These are phyloP conservation scores for Rhegmatorhina hoffmannsi DNA, from an alignment of 2,113 vertebrate genomes.

Conservation along the genomic window DNA sequence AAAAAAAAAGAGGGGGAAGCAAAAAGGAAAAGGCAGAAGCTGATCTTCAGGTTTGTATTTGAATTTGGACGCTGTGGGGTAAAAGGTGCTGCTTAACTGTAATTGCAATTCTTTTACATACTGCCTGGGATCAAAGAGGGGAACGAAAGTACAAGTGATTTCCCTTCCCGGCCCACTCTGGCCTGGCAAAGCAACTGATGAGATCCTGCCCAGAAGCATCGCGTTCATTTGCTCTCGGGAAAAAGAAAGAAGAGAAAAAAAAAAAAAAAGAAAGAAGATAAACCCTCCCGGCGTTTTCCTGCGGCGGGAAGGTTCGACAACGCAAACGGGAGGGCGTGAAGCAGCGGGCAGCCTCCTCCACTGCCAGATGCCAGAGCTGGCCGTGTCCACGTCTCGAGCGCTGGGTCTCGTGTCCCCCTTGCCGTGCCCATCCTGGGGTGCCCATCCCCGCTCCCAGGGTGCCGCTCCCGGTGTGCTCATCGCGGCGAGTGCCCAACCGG, in stretches of 20 bases:
- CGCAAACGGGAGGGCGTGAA: neutral
- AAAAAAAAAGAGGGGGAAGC: no score
- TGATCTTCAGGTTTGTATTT: conserved; percentile 18
- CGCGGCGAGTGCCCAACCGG: neutral
- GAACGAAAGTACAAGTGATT: neutral
- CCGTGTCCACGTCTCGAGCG: no score
- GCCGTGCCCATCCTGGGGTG: neutral
- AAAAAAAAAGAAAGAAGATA: neutral
- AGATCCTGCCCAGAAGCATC: neutral
- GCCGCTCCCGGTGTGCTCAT: no score
- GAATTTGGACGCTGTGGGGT: conserved; percentile 12
- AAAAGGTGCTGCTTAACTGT: conserved; percentile 12
- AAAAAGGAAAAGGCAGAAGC: neutral
- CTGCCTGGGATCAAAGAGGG: conserved; percentile 28
- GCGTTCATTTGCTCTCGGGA: neutral
- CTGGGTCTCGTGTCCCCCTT: neutral
- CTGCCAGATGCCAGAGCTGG: neutral
- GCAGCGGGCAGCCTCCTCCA: neutral
- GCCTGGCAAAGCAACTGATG: neutral
- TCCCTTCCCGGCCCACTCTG: neutral
- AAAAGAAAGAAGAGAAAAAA: neutral
- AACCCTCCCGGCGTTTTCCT: neutral
- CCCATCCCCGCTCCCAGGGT: neutral
- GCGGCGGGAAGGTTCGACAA: neutral
- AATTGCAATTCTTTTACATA: conserved; percentile 19